Base-by-base conservation (phyloP, 35 echinoderm and acorn worm genomes). In the Chiridota heheva region DNA sequence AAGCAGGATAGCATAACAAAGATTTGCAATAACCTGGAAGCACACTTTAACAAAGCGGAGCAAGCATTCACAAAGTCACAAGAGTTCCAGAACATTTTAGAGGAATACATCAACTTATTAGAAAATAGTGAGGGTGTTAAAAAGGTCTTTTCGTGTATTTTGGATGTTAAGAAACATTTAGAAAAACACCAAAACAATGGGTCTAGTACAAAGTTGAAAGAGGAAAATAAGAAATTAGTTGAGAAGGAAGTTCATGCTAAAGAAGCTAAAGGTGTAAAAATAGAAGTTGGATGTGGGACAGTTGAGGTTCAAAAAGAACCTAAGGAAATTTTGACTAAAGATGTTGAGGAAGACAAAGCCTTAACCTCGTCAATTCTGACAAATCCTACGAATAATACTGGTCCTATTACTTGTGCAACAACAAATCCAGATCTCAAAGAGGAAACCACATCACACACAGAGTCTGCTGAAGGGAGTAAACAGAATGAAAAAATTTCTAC, bases 111-210 rank as follows among this genome's bases (percentile, higher is more conserved):
- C 15, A 53, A 64, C 20, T 58, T 86, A n/a, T 25, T n/a, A 24
- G 8, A 40, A 4, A 70, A 75, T 41, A 40, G 57, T 36, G 70
- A 76, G 5, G 76, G 63, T 40, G 39, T 42, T 18, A 86, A 76
- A 65, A 37, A 73, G 34, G 83, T 73, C 3, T 86, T 76, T 34
- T 60, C 42, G 58, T 38, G 58, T 44, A 76, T 86, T 36, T 58
- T 46, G 43, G 83, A 86, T 30, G n/a, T 81, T 20, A 81, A 81
- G 12, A 27, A 60, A 25, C 18, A 31, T 40, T 44, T 81, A 18
- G 67, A 65, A 27, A 33, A 42, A 36, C 22, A 29, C 18, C 33
- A 69, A 37, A 69, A n/a, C 31, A 16, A 20, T 29, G 34, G 40
- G 37, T 58, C 5, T 42, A 43, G 40, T 42, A 42, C 67, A 36